Conservation (phyloP, 2,113 vertebrate species). For the Orientallactaga bullata region DNA sequence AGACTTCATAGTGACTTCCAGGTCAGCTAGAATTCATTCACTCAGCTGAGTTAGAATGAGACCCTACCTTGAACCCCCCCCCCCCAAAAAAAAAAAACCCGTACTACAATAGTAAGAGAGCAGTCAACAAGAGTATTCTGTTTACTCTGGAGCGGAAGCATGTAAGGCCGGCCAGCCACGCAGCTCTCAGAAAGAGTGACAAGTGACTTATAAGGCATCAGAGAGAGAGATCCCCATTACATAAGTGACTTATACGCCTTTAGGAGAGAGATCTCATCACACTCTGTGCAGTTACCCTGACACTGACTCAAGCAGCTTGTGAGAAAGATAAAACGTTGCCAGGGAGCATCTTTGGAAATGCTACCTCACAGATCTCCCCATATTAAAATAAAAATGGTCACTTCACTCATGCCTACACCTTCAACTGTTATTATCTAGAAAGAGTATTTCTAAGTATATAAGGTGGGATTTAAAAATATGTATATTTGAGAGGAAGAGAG, state of each 20-base stretch:
- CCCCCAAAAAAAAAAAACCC: too few relatives aligned
- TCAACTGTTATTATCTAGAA: neutral
- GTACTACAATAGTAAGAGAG: neutral
- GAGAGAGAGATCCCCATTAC: neutral
- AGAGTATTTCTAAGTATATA: neutral
- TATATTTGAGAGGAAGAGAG: too few relatives aligned
- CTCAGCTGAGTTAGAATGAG: too few relatives aligned
- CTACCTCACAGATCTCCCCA: neutral
- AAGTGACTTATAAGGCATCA: conserved; percentile 6
- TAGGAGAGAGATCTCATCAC: neutral
- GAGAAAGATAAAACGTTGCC: conserved; percentile 19
- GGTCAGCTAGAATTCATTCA: too few relatives aligned
- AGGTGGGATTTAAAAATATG: neutral
- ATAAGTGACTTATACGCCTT: neutral
- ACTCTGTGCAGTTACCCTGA: neutral
- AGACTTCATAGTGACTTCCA: too few relatives aligned
- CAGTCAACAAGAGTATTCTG: neutral
- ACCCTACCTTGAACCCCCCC: too few relatives aligned
- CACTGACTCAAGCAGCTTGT: neutral
- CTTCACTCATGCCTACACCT: neutral
- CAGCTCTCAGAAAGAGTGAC: too few relatives aligned
- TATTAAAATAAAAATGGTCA: conserved; percentile 16
- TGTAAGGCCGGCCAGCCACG: neutral
- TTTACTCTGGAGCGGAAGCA: neutral
- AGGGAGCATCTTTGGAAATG: neutral